phyloP scores from a whole-genome alignment of 2,797 vertebrate species.

The Syndactyla subalaris region DNA sequence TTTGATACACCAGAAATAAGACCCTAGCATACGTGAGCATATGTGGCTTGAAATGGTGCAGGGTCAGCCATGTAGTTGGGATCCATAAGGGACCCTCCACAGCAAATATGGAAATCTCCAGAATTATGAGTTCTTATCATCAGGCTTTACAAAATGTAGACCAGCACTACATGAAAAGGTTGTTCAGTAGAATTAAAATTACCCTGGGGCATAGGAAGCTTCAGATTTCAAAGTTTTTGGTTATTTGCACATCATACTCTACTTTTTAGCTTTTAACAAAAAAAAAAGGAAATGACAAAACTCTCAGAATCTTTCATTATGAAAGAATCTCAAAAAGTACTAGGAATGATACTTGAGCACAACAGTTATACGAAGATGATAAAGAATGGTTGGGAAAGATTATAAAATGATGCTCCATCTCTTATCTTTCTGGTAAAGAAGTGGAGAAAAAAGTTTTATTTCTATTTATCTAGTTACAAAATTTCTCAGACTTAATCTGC shows the following conservation, averaged over 20 bases:
- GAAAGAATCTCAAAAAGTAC: not conserved
- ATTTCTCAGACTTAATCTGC: not conserved
- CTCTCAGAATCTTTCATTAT: not conserved
- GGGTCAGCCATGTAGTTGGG: not conserved
- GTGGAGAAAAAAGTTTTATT: not conserved
- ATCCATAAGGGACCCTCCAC: not conserved
- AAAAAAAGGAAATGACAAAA: not conserved
- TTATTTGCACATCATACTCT: not conserved
- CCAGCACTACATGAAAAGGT: not conserved
- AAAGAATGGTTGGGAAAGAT: not conserved
- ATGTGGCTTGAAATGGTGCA: not conserved
- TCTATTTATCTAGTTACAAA: not conserved
- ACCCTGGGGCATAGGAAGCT: not conserved
- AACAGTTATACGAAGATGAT: not conserved
- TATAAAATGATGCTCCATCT: not conserved
- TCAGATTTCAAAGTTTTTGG: not conserved
- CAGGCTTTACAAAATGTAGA: not conserved
- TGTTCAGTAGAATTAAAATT: slow-evolving; percentile 1
- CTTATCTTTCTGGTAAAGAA: not conserved
- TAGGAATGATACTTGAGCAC: not conserved
- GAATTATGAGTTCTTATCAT: not conserved
- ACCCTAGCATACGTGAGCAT: not conserved
- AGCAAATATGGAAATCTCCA: not conserved
- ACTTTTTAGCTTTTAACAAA: not conserved
- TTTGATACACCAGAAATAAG: not conserved